Conservation (phyloP, 2,113 vertebrate species). For the Zeus faber region DNA sequence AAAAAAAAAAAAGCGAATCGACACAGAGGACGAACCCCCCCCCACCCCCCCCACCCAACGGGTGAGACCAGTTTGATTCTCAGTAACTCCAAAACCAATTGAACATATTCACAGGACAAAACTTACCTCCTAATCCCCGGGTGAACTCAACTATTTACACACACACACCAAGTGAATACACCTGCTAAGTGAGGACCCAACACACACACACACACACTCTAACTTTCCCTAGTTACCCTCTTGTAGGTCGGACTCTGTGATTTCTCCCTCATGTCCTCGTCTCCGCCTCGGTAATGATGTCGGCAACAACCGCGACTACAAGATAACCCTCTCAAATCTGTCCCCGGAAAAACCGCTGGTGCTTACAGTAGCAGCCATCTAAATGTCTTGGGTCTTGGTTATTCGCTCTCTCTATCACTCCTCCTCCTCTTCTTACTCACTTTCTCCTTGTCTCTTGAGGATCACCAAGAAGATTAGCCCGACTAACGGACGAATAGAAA, state of each 20-base stretch:
- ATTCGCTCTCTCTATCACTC: not conserved
- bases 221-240: slow-evolving; percentile 28
- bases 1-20: too few relatives aligned
- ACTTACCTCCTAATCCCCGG: too few relatives aligned
- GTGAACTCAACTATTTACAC: too few relatives aligned
- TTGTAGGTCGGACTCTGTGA: slow-evolving; percentile 27
- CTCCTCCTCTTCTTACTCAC: not conserved
- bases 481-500: not conserved
- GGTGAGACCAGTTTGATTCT: too few relatives aligned
- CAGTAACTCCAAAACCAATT: too few relatives aligned
- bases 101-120: too few relatives aligned
- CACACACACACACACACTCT: not conserved
- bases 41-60: too few relatives aligned
- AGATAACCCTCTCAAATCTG: not conserved
- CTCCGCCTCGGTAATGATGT: slow-evolving; percentile 1
- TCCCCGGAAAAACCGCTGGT: not conserved
- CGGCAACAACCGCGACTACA: not conserved
- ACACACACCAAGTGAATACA: too few relatives aligned
- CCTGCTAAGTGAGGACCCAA: too few relatives aligned
- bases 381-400: not conserved
- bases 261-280: slow-evolving; percentile 42
- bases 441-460: not conserved
- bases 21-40: too few relatives aligned
- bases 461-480: slow-evolving; percentile 34
- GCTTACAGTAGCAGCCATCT: not conserved